Evolutionary conservation across 1,140 invertebrate genomes (phyloP).

Genomic region (Drosophila nebulosa): DNA sequence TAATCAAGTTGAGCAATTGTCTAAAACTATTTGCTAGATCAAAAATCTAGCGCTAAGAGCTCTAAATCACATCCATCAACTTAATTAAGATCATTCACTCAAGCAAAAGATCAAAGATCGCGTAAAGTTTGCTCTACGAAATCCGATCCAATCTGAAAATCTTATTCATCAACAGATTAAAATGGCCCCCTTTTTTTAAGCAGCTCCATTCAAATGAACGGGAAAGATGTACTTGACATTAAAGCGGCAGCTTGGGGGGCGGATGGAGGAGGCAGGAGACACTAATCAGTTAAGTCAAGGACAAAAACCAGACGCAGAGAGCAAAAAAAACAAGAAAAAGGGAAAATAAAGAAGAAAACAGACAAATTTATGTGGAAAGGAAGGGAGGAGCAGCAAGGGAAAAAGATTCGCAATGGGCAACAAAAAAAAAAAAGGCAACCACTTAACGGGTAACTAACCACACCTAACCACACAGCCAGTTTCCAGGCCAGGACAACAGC

Average conservation of each 20-base stretch:
- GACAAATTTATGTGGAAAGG: not conserved
- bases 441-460: constrained; percentile 71
- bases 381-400: no score
- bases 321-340: constrained; percentile 2
- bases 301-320: constrained; percentile 14
- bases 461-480: constrained; percentile 52
- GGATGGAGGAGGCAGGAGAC: no score
- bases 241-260: not conserved
- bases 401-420: no score
- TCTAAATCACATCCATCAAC: not conserved
- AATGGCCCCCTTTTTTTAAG: not conserved
- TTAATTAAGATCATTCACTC: not conserved
- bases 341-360: not conserved
- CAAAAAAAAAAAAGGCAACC: constrained; percentile 39
- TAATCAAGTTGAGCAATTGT: no score
- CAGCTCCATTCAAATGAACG: not conserved
- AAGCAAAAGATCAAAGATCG: not conserved
- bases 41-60: no score
- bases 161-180: constrained; percentile 5
- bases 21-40: no score
- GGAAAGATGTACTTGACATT: not conserved
- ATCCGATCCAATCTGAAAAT: not conserved
- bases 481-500: not conserved
- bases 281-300: constrained; percentile 51
- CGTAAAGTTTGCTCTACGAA: not conserved